These are phyloP conservation scores for Danio albolineatus DNA, from an alignment of 2,797 vertebrate genomes.

Conservation along the genomic window DNA sequence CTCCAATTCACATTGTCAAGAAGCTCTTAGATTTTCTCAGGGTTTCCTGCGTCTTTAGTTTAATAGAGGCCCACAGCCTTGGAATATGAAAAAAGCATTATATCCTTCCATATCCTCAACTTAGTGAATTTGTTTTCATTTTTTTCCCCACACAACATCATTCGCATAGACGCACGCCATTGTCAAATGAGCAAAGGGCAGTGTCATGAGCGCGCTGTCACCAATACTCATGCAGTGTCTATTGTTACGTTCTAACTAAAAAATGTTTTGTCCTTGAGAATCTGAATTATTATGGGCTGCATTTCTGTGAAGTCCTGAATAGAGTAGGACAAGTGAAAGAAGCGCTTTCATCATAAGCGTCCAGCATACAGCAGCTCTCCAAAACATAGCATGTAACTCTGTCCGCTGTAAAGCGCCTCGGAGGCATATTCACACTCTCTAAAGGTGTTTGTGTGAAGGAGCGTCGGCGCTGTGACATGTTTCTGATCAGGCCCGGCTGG, in stretches of 20 bases:
- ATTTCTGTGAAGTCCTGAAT: constrained; percentile 9
- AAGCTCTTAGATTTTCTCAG: neutral
- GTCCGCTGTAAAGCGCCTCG: constrained; percentile 12
- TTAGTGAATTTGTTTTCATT: neutral
- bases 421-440: constrained; percentile 16
- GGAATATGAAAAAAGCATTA: neutral
- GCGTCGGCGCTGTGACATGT: neutral
- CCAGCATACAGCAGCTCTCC: neutral
- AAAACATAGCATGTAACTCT: neutral
- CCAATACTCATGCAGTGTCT: neutral
- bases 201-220: neutral
- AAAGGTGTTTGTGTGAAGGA: constrained; percentile 32
- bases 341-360: neutral
- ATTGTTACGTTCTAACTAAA: constrained; percentile 1
- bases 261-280: constrained; percentile 15
- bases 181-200: constrained; percentile 9
- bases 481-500: constrained; percentile 40
- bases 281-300: neutral
- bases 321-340: neutral
- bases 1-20: neutral
- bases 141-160: neutral
- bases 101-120: constrained; percentile 1
- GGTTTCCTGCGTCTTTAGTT: neutral
- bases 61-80: constrained; percentile 23
- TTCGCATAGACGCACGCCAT: neutral